Conservation (phyloP, 2,113 vertebrate genomes). For the Actenoides lindsayi region DNA sequence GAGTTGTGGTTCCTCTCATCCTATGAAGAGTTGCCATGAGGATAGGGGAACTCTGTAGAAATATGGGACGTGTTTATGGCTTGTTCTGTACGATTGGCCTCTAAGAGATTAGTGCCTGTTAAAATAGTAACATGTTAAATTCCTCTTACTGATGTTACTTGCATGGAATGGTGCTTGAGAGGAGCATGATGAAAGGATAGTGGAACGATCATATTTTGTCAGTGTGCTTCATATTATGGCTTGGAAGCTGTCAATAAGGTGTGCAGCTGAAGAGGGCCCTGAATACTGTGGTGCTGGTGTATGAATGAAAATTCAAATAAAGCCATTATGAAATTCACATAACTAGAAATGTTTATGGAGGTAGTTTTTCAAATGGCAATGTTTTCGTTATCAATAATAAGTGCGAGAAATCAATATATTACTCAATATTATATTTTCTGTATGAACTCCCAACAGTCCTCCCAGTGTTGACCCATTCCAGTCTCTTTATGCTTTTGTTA, state of each 20-base stretch:
- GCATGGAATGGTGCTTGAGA: conserved; percentile 43
- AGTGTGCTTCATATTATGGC: background rate
- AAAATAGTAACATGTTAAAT: conserved; percentile 65
- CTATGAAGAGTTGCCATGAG: background rate
- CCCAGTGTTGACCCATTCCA: background rate
- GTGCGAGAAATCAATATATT: background rate
- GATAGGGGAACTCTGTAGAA: background rate
- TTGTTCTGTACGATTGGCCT: conserved; percentile 17
- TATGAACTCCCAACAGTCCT: background rate
- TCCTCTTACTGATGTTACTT: conserved; percentile 46
- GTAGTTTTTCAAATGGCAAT: background rate
- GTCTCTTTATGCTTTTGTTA: background rate
- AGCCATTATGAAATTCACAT: background rate
- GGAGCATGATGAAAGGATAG: background rate
- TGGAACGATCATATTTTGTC: background rate
- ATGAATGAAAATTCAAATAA: background rate
- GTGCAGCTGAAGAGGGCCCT: background rate
- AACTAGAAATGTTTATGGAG: background rate
- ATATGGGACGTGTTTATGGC: background rate
- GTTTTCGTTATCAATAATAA: background rate
- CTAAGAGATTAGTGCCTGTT: conserved; percentile 50
- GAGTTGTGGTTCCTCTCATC: background rate
- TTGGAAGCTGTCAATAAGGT: background rate
- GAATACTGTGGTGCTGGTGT: background rate
- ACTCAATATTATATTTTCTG: background rate